Base-by-base conservation (phyloP, 2,888 invertebrate genomes). In the Tholera decimalis region DNA sequence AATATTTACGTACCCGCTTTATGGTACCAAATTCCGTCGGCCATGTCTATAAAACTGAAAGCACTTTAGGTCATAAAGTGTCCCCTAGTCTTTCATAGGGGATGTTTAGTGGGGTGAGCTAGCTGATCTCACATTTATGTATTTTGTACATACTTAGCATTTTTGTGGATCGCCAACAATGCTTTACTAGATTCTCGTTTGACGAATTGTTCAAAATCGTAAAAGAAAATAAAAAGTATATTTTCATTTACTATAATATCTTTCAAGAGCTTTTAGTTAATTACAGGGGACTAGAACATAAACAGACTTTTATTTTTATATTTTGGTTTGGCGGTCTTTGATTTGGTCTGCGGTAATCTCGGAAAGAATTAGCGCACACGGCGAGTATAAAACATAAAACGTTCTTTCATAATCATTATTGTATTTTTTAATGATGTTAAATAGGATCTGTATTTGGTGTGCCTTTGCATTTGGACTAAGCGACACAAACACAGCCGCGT, bases 11-110 rank as follows among this genome's bases (percentile, higher is more conserved):
- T 58, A 59, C 41, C 51, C 41, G 51, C 26, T 78, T 73, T 68
- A 79, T 66, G 69, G 71, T 49, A 55, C 51, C 37, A 63, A 79
- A 79, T 67, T 77, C 60, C 63, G 56, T 49, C 30, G 59, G 51
- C 51, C 58, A 64, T 65, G 76, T 61, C 71, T 69, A 79, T 79
- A 79, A 79, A 79, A 71, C 46, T 55, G 61, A 66, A 68, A 77
- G 68, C 61, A 73, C 65, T 73, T 66, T 69, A 80, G 65, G 62
- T 63, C 73, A 64, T 79, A 79, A 77, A 79, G 65, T 71, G 73
- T 77, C 77, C 66, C 68, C 65, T 66, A 71, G 56, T 46, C 67
- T 63, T 79, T 76, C 69, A 68, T 63, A 67, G 49, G 54, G 57
- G 66, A 67, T 57, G 62, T 73, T 79, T 69, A 64, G 55, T 58